A percentile compares a stretch with the other conserved stretches of the same genome.
Evolutionary conservation across 2,113 vertebrate species (phyloP).

Genomic region (Eulacestoma nigropectus): DNA sequence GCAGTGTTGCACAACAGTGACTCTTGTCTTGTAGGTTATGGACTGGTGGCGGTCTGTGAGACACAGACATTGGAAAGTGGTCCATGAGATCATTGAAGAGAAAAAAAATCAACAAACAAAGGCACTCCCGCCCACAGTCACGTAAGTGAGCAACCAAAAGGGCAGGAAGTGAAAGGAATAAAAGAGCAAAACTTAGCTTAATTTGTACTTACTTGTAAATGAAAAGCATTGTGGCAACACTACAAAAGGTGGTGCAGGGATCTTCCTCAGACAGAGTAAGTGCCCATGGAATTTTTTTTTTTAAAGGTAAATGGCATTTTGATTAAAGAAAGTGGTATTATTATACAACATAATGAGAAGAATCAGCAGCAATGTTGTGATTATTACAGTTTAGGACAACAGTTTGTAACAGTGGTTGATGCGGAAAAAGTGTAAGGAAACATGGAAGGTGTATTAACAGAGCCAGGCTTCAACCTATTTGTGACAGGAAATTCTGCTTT

Average conservation of each 20-base stretch:
- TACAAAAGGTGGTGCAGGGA: background rate
- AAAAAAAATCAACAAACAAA: background rate
- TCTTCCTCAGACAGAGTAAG: background rate
- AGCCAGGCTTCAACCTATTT: background rate
- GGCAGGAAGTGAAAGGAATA: background rate
- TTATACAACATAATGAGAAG: background rate
- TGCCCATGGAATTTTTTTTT: background rate
- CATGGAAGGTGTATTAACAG: background rate
- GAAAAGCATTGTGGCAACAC: background rate
- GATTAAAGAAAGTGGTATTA: background rate
- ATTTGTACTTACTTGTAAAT: background rate
- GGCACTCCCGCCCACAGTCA: rapidly evolving
- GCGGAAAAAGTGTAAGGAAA: background rate
- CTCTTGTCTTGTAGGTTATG: background rate
- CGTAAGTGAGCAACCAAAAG: background rate
- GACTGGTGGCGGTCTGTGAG: background rate
- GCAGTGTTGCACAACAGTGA: background rate
- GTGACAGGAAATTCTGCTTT: background rate
- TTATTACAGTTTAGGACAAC: background rate
- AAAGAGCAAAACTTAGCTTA: background rate
- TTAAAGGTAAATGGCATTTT: background rate
- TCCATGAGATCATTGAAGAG: background rate
- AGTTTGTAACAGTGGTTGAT: background rate
- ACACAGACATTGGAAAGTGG: background rate
- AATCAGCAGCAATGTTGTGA: background rate